Conservation (phyloP, 2,797 vertebrate genomes). For the Tokudaia tokunoshimensis region DNA sequence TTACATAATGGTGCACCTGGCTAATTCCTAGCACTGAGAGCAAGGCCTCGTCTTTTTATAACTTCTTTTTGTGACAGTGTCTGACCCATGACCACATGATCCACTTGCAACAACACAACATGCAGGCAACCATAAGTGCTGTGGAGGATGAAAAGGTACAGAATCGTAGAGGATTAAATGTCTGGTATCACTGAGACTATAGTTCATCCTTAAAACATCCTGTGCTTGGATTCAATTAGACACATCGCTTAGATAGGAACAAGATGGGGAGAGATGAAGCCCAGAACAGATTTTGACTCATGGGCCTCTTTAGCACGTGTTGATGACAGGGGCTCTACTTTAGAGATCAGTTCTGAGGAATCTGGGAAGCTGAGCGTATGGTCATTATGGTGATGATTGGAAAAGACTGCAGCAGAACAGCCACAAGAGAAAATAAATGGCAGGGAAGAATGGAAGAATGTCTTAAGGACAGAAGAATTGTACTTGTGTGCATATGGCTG, state of each 20-base stretch:
- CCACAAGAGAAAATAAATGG: slow-evolving; percentile 63
- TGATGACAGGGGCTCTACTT: background rate
- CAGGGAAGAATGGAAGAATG: slow-evolving; percentile 37
- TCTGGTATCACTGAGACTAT: background rate
- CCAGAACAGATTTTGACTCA: slow-evolving; percentile 6
- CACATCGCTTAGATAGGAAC: background rate
- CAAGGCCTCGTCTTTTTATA: slow-evolving; percentile 58
- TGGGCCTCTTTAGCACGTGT: background rate
- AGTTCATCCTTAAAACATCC: slow-evolving; percentile 22
- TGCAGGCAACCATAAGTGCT: slow-evolving; percentile 16
- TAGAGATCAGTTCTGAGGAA: background rate
- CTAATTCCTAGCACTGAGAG: slow-evolving; percentile 69
- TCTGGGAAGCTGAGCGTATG: background rate
- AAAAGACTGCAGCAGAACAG: background rate
- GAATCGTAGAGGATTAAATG: background rate
- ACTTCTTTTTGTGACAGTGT: slow-evolving; percentile 57
- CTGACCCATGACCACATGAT: slow-evolving; percentile 38
- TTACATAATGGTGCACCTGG: slow-evolving; percentile 78
- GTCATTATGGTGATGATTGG: background rate
- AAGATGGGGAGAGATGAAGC: background rate
- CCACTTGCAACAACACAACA: slow-evolving; percentile 55
- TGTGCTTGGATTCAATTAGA: slow-evolving; percentile 39
- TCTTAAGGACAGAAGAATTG: slow-evolving; percentile 24
- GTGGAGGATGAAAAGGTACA: background rate
- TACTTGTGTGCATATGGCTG: background rate